These are phyloP conservation scores for Phainopepla nitens DNA, from an alignment of 2,113 vertebrate genomes.

Conservation along the genomic window DNA sequence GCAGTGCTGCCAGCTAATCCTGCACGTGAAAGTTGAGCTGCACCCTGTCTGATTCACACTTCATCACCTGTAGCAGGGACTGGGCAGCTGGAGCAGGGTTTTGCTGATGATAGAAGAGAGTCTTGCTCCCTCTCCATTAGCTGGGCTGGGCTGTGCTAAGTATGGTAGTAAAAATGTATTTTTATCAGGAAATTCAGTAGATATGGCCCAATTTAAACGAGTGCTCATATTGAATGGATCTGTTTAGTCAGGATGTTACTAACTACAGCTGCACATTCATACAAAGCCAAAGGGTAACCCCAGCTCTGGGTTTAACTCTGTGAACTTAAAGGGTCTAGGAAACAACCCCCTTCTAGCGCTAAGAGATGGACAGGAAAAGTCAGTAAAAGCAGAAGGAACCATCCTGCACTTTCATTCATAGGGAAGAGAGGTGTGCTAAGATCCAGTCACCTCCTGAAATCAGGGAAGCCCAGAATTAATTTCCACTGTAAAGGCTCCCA, in stretches of 20 bases:
- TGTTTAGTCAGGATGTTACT: background rate
- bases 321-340: background rate
- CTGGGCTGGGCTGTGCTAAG: background rate
- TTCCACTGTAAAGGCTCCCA: background rate
- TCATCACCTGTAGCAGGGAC: conserved; percentile 23
- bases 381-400: background rate
- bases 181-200: conserved; percentile 25
- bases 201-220: background rate
- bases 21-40: conserved; percentile 21
- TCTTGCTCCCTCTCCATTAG: background rate
- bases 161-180: background rate
- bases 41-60: background rate
- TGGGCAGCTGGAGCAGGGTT: background rate
- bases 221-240: background rate
- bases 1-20: conserved; percentile 2
- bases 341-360: background rate
- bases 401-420: background rate
- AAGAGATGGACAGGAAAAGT: background rate
- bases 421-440: background rate
- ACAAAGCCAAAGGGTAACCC: background rate
- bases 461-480: background rate
- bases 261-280: background rate
- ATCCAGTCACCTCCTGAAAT: background rate
- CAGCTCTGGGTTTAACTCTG: background rate
- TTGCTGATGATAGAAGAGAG: background rate